Percentiles rank a stretch among this genome's conserved stretches.
Conservation (phyloP, 2,113 vertebrate genomes). For the Puntigrus tetrazona region DNA sequence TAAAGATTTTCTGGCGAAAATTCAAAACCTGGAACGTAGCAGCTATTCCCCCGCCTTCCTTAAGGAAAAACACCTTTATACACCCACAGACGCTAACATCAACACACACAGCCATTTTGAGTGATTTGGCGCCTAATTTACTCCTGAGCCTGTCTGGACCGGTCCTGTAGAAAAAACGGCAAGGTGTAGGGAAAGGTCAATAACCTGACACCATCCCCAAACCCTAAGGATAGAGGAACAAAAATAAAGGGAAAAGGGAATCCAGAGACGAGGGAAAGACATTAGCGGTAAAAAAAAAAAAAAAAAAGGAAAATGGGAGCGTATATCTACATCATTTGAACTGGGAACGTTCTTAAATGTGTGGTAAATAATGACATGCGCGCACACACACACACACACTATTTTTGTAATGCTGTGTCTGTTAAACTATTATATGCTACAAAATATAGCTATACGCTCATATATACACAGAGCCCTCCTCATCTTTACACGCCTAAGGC, state of each 20-base stretch:
- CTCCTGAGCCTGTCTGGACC: slow-evolving; percentile 70
- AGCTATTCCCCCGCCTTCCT: background rate
- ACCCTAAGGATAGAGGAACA: slow-evolving; percentile 4
- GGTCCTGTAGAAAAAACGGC: slow-evolving; percentile 73
- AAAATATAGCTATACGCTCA: slow-evolving; percentile 58
- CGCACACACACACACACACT: background rate
- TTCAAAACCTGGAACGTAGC: background rate
- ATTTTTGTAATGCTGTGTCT: background rate
- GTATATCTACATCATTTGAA: background rate
- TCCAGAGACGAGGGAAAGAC: background rate
- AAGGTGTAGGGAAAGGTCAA: slow-evolving; percentile 76
- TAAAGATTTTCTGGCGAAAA: background rate
- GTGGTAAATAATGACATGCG: background rate
- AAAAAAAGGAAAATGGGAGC: background rate
- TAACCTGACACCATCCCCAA: slow-evolving; percentile 57
- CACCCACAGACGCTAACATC: slow-evolving; percentile 54
- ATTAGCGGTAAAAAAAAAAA: background rate
- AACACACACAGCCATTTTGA: slow-evolving; percentile 47
- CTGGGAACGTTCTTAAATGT: background rate
- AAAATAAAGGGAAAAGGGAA: background rate
- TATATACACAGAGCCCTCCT: slow-evolving; percentile 60
- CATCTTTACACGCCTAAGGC: slow-evolving; percentile 5
- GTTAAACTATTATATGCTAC: slow-evolving; percentile 53
- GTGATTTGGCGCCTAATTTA: slow-evolving; percentile 32
- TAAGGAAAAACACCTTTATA: slow-evolving; percentile 51